Evolutionary conservation across 2,797 vertebrate genomes (phyloP).

Genomic region (Uromys caudimaculatus): DNA sequence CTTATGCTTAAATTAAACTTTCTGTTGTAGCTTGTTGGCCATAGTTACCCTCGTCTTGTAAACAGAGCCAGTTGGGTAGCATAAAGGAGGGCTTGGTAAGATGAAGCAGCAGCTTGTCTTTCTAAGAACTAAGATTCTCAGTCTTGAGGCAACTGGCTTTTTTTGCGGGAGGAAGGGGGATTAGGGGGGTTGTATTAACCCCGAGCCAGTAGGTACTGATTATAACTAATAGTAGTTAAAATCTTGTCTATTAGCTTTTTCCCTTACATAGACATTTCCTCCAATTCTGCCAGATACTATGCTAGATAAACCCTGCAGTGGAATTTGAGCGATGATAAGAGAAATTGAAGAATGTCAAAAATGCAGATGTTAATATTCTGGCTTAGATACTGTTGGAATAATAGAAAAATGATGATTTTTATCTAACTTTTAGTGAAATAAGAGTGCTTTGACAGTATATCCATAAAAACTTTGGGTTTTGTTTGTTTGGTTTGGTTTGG

Average conservation of each 20-base stretch:
- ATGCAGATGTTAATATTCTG: slow-evolving; percentile 28
- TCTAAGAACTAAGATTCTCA: neutral
- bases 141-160: neutral
- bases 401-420: slow-evolving; percentile 3
- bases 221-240: slow-evolving; percentile 44
- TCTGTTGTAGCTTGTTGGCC: slow-evolving; percentile 74
- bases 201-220: neutral
- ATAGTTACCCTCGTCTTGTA: slow-evolving; percentile 65
- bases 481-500: slow-evolving; percentile 7
- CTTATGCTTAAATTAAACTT: slow-evolving; percentile 80
- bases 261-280: neutral
- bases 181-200: neutral
- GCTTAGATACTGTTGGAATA: slow-evolving; percentile 38
- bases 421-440: neutral
- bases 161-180: neutral
- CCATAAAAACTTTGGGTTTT: neutral
- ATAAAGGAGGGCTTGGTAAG: slow-evolving; percentile 78
- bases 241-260: neutral
- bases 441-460: slow-evolving; percentile 43
- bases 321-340: slow-evolving; percentile 51
- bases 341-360: slow-evolving; percentile 37
- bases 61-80: slow-evolving; percentile 81
- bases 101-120: neutral
- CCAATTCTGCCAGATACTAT: slow-evolving; percentile 8
- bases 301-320: neutral